phyloP scores from a whole-genome alignment of 2,113 vertebrate species.

The Colistium nudipinnis region DNA sequence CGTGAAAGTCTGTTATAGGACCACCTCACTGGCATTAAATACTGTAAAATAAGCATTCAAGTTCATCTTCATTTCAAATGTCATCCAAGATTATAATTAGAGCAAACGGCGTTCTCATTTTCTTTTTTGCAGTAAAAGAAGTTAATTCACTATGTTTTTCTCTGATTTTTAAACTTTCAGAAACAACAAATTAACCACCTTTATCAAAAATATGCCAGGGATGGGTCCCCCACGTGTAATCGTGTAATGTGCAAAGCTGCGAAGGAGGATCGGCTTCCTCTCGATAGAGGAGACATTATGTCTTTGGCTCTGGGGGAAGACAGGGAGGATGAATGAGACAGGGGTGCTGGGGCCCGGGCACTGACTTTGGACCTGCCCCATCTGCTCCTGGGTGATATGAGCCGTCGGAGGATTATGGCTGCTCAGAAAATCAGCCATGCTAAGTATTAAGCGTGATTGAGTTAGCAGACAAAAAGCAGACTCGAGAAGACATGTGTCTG shows the following conservation, averaged over 20 bases:
- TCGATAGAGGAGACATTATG: conserved; percentile 19
- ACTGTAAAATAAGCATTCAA: too few species aligned
- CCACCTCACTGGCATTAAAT: too few species aligned
- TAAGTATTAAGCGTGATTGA: conserved; percentile 48
- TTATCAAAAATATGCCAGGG: too few species aligned
- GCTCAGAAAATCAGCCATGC: conserved; percentile 36
- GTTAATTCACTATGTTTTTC: too few species aligned
- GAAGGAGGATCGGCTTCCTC: conserved; percentile 13
- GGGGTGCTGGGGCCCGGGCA: not conserved
- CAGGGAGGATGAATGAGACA: conserved; percentile 28
- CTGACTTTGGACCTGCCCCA: conserved; percentile 44
- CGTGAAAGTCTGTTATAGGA: too few species aligned
- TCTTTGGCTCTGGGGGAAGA: conserved; percentile 6
- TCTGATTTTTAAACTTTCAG: too few species aligned
- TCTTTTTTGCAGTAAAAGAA: too few species aligned
- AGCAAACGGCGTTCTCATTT: too few species aligned
- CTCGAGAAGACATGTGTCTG: conserved; percentile 10
- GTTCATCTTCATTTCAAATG: too few species aligned
- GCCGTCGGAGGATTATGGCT: conserved; percentile 36
- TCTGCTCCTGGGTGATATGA: conserved; percentile 63
- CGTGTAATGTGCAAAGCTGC: not conserved
- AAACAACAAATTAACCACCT: too few species aligned
- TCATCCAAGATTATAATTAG: too few species aligned
- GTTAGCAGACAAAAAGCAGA: conserved; percentile 43
- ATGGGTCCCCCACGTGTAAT: too few species aligned